These are phyloP conservation scores for Hyperoplus immaculatus DNA, from an alignment of 2,797 vertebrate species.

Conservation along the genomic window DNA sequence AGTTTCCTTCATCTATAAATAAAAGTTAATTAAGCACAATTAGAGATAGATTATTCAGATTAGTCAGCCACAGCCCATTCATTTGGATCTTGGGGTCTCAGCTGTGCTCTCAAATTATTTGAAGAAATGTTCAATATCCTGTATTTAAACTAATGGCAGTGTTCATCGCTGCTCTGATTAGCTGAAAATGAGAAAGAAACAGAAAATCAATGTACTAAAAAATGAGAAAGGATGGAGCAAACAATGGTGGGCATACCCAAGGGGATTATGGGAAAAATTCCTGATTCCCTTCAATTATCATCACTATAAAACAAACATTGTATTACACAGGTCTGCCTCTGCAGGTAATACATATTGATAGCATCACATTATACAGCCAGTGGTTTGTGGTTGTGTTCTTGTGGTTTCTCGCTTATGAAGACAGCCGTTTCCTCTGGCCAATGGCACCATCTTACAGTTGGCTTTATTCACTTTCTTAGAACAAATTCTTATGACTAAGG, in stretches of 20 bases:
- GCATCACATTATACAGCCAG: conserved; percentile 15
- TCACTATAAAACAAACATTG: conserved; percentile 20
- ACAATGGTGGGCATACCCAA: neutral
- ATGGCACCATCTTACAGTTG: conserved; percentile 2
- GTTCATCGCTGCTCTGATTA: conserved; percentile 10
- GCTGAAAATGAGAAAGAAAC: conserved; percentile 3
- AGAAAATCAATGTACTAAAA: neutral
- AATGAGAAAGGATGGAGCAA: conserved; percentile 5
- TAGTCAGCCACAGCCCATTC: conserved; percentile 18
- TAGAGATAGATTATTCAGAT: conserved; percentile 10
- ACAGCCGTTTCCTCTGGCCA: neutral
- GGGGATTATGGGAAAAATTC: neutral
- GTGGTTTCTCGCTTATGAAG: conserved; percentile 15
- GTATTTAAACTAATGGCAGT: neutral
- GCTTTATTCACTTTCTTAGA: neutral
- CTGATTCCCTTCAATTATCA: conserved; percentile 14
- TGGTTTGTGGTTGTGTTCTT: conserved; percentile 10
- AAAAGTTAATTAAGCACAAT: conserved; percentile 21
- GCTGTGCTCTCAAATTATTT: conserved; percentile 9
- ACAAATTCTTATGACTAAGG: neutral
- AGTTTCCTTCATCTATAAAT: conserved; percentile 18
- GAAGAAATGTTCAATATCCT: neutral
- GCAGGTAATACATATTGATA: conserved; percentile 15
- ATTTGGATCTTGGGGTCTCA: neutral
- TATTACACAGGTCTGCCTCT: conserved; percentile 19